Evolutionary conservation across 2,888 invertebrate genomes (phyloP).

Genomic region (Cheilosia soror): DNA sequence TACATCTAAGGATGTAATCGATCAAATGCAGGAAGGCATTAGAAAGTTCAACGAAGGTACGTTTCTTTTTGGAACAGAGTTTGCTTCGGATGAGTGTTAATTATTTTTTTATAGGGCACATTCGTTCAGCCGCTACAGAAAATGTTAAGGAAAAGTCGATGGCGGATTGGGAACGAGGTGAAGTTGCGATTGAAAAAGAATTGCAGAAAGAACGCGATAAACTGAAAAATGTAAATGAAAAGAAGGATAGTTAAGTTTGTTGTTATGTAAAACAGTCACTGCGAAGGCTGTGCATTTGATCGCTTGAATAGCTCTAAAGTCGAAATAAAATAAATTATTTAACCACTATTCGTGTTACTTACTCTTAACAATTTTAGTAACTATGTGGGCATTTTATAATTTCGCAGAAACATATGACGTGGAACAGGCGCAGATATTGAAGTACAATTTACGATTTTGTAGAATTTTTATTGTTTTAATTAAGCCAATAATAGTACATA

Average conservation of each 20-base stretch:
- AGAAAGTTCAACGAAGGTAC: constrained; percentile 88
- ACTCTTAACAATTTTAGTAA: not conserved
- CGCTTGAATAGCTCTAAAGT: constrained; percentile 31
- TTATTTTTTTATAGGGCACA: constrained; percentile 84
- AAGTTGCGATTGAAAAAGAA: constrained; percentile 81
- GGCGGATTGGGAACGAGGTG: constrained; percentile 88
- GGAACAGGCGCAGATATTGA: no score
- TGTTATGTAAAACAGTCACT: not conserved
- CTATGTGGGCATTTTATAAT: not conserved
- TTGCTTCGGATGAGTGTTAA: no score
- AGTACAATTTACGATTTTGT: no score
- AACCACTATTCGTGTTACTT: not conserved
- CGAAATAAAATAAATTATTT: constrained; percentile 49
- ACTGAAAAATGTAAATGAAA: constrained; percentile 34
- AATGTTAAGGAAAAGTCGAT: constrained; percentile 86
- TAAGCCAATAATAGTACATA: no score
- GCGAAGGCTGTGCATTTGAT: constrained; percentile 25
- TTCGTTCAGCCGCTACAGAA: constrained; percentile 88
- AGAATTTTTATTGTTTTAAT: no score
- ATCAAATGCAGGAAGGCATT: constrained; percentile 88
- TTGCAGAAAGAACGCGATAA: constrained; percentile 62
- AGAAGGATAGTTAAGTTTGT: constrained; percentile 2
- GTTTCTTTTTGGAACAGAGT: not conserved
- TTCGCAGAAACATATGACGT: no score
- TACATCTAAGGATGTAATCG: constrained; percentile 86